Evolutionary conservation across 2,888 invertebrate genomes (phyloP), one percentile per base, ranked within the genome.

Genomic region (Zhuqinia jingwanae): DNA sequence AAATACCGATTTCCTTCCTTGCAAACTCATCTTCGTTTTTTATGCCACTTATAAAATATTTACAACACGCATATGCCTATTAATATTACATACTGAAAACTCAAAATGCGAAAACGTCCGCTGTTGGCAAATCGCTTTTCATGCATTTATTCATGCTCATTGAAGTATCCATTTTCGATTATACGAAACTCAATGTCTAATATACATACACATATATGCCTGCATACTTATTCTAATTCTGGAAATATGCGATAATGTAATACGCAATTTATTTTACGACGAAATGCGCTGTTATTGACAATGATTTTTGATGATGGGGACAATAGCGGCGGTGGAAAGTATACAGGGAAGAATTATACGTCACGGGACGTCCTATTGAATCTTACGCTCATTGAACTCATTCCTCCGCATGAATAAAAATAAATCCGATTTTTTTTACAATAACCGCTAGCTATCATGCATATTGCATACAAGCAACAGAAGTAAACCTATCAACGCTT

Each of bases 311-410:
- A 36, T 36, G 20, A 27, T 22, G 63, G 15, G 11, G n/a, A 63
- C 2, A 63, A n/a, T 11, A 10, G 22, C 3, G 20, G 15, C n/a
- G 13, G 15, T 6, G n/a, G 15, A 15, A 63, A 63, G 27, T 15
- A 30, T 15, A 25, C 2, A 25, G 13, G n/a, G n/a, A 22, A 15
- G 27, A 47, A 68, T 17, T 42, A 47, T 10, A n/a, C 47, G 8
- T 73, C 25, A 20, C 47, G 50, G 50, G 50, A 47, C 73, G 50
- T 50, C 27, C 5, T 25, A 73, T 73, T 47, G 50, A 73, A 73
- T 73, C 73, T 50, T 47, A 73, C 73, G 50, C 73, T 17, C 27
- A 50, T 73, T 47, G 27, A 73, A 27, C n/a, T 27, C 73, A 50
- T 73, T 73, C 27, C 13, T 50, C 20, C 25, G 50, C 15, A n/a